Evolutionary conservation across 2,888 invertebrate species (phyloP), one percentile per base, ranked within the genome.

Genomic region (Carcina quercana): DNA sequence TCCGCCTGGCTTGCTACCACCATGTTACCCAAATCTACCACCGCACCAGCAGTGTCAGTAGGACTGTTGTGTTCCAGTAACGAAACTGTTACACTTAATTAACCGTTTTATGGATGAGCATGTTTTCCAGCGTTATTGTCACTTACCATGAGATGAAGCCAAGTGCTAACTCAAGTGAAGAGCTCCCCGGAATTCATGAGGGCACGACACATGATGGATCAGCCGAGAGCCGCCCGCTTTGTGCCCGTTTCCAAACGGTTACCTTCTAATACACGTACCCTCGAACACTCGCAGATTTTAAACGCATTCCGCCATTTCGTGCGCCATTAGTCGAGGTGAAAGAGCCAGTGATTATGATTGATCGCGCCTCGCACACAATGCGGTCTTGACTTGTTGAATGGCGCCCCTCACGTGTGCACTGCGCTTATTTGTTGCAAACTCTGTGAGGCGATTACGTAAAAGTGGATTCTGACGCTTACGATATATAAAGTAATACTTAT

Each of bases 261-360:
- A 70, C 72, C 72, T 82, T 58, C 71, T 50, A 80, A 83, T 78
- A 67, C 68, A 55, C 53, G 43, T 47, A 53, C 53, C 49, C 56
- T 58, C 63, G 54, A 66, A 59, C 63, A 59, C 60, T 70, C 67
- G 68, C 71, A 69, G 74, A 72, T 79, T 83, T 82, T 78, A 79
- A 82, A 79, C 80, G 75, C 71, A 79, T 69, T 65, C 70, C 66
- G 47, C 68, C 71, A 76, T 83, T 82, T 80, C 60, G 79, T 74
- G 83, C 66, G 55, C 79, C 83, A 84, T 84, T 84, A 80, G 78
- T 63, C 66, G 70, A 74, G 63, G 75, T 79, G 79, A 82, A 83
- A 80, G 78, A 75, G 68, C 63, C 74, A 48, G 64, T 80, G 76
- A 82, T 82, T 84, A 80, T 84, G 83, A 84, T 83, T 78, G 82